A percentile compares a stretch with the other conserved stretches of the same genome.
Evolutionary conservation across 2,888 invertebrate species (phyloP).

Genomic region (Allacma fusca): DNA sequence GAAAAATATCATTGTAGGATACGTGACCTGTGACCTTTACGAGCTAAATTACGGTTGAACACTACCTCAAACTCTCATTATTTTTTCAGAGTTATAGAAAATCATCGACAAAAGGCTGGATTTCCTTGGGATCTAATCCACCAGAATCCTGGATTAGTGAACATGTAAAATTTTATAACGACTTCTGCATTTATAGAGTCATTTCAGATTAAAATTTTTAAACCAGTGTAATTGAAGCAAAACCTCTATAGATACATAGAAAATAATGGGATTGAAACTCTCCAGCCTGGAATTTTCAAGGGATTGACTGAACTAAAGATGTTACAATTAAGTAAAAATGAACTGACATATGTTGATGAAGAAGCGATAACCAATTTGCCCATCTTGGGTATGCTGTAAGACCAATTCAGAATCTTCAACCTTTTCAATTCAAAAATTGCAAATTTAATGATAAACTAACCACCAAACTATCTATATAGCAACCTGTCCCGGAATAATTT

Average conservation of each 20-base stretch:
- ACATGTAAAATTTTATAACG: background rate
- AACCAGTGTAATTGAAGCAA: background rate
- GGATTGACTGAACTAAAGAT: constrained; percentile 66
- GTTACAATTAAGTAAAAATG: constrained; percentile 67
- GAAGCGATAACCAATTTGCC: constrained; percentile 49
- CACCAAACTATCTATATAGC: too few species aligned
- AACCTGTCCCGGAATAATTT: constrained; percentile 68
- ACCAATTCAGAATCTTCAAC: background rate
- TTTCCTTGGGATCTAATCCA: constrained; percentile 41
- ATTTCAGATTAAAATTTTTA: background rate
- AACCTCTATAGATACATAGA: constrained; percentile 55
- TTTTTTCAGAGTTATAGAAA: constrained; percentile 3
- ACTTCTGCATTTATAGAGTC: background rate
- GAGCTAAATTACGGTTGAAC: too few species aligned
- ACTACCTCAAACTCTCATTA: background rate
- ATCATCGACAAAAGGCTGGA: constrained; percentile 14
- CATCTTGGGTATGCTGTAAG: constrained; percentile 58
- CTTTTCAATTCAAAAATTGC: too few species aligned
- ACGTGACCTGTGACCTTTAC: too few species aligned
- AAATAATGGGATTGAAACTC: constrained; percentile 58
- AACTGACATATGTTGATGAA: constrained; percentile 62
- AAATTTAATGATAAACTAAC: too few species aligned
- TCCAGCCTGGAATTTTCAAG: constrained; percentile 64
- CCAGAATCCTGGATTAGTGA: background rate
- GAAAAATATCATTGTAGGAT: too few species aligned